Base-by-base conservation (phyloP, 1,140 invertebrate species). In the Sycophila sp. region DNA sequence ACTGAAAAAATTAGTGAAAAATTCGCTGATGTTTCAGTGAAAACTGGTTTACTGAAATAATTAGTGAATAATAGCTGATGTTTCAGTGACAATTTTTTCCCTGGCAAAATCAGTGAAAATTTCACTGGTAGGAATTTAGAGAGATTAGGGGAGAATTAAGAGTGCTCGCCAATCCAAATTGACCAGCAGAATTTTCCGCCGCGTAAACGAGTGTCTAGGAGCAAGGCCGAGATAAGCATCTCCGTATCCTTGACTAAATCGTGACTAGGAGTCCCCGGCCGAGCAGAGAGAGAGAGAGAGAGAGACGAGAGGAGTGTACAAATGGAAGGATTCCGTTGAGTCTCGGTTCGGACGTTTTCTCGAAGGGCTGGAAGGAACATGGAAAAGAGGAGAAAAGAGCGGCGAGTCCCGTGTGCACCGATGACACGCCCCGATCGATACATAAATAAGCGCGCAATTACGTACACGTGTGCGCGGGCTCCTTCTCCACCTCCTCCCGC, bases 231-330 rank as follows among this genome's bases (percentile, higher is more conserved):
- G 83, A 85, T 84, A 84, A 79, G 78, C 79, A 84, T 83, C 82
- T 80, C 77, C 76, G 74, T 85, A 84, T 84, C 81, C 83, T 85
- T 84, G 82, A 81, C 83, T 83, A 83, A 84, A 84, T 84, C 84
- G 82, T 85, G 84, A 84, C 84, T 84, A 82, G 82, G 82, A 81
- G 79, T 81, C 76, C 71, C 63, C 40, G 24, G 53, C 34, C 22
- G 15, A 53, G 24, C 8, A 45, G 42, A 17, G 38, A 40, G 19
- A 7, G 6, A 47, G 19, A 22, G 42, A 45, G 42, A 45, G 13
- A 42, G 38, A 28, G 74, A 71, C 75, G 42, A 22, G 42, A 47
- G 42, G 42, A 47, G 17, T 22, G 13, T 47, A 47, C 42, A 38
- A n/a, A n/a, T n/a, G n/a, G n/a, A n/a, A n/a, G n/a, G n/a, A n/a